Percentiles rank a stretch among this genome's conserved stretches.
phyloP scores from a whole-genome alignment of 2,888 invertebrate species.

The Ophion ellenae region DNA sequence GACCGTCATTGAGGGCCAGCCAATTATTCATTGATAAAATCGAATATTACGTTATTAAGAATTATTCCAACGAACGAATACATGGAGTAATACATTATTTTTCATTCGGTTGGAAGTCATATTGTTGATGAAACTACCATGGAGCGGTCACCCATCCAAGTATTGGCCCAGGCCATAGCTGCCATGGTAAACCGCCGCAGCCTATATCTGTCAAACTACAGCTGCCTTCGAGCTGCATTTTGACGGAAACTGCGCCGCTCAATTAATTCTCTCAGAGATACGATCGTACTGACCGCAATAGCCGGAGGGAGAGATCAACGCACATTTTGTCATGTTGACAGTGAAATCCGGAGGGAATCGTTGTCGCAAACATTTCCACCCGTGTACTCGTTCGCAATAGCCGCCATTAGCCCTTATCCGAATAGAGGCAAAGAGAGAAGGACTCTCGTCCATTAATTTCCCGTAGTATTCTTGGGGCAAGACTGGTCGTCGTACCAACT shows the following conservation, averaged over 20 bases:
- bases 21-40: no score
- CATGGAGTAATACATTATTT: no score
- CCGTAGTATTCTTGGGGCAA: conserved; percentile 9
- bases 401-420: background rate
- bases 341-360: background rate
- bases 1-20: no score
- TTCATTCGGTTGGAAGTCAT: no score
- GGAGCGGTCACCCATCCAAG: no score
- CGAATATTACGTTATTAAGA: no score
- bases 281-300: background rate
- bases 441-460: conserved; percentile 22
- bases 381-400: background rate
- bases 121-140: no score
- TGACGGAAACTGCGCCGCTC: background rate
- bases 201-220: background rate
- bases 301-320: background rate
- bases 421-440: background rate
- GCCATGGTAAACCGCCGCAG: background rate
- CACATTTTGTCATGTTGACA: background rate
- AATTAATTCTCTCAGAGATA: background rate
- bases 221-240: background rate
- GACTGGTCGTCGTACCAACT: conserved; percentile 1
- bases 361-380: background rate
- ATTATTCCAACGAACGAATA: no score
- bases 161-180: no score